Conservation (phyloP, 2,113 vertebrate genomes). For the Carlito syrichta region DNA sequence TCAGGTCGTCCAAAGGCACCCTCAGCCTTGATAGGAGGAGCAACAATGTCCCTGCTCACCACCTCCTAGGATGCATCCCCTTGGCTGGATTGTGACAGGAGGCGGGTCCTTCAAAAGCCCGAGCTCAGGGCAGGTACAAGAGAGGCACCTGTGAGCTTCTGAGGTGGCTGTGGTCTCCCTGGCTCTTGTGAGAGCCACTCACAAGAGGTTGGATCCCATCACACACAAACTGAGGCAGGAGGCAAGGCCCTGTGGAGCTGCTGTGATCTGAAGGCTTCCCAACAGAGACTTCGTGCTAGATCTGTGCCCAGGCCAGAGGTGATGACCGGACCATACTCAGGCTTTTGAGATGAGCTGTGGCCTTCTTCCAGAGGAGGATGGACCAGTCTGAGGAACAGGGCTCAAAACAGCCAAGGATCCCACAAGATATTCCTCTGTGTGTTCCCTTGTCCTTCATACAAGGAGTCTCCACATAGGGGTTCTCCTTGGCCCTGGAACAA, state of each 20-base stretch:
- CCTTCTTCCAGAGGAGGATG: background rate
- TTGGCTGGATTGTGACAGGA: background rate
- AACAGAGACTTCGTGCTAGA: background rate
- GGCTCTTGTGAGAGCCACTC: background rate
- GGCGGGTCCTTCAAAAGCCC: background rate
- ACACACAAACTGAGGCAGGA: background rate
- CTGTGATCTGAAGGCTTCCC: background rate
- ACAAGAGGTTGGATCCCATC: background rate
- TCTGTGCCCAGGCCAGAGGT: background rate
- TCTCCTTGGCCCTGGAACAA: background rate
- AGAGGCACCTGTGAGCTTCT: too few species aligned
- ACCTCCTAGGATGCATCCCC: too few species aligned
- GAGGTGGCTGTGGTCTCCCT: background rate
- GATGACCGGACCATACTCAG: background rate
- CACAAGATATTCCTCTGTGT: background rate
- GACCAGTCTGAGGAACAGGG: background rate
- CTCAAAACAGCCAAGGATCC: background rate
- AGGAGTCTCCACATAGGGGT: background rate
- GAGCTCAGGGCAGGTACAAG: background rate
- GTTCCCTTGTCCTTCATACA: background rate
- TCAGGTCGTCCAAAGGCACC: accelerated
- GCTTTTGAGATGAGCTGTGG: background rate
- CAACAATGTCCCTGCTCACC: background rate
- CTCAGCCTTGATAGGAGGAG: background rate
- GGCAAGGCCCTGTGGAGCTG: too few species aligned